These are phyloP conservation scores for Trichomalopsis sarcophagae DNA, from an alignment of 1,140 invertebrate species.

Conservation along the genomic window DNA sequence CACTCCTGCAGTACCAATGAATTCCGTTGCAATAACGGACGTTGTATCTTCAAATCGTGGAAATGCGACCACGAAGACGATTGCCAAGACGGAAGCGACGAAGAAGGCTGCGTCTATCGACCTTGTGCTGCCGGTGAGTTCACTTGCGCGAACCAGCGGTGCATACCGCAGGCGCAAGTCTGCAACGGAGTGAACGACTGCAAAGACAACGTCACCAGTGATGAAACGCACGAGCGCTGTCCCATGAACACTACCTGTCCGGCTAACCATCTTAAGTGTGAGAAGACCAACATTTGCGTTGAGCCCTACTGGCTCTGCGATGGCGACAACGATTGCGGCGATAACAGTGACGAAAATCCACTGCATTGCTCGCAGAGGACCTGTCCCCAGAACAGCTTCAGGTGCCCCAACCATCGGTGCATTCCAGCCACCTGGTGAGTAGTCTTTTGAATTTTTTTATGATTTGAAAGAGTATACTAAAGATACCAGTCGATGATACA, in stretches of 20 bases:
- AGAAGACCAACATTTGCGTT: conserved; percentile 95
- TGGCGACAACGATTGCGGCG: conserved; percentile 96
- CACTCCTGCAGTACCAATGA: conserved; percentile 95
- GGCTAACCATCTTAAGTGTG: conserved; percentile 90
- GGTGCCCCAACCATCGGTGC: conserved; percentile 90
- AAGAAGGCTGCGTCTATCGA: conserved; percentile 92
- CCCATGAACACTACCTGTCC: conserved; percentile 91
- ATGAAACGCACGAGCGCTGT: conserved; percentile 91
- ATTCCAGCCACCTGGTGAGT: conserved; percentile 93
- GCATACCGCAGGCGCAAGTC: conserved; percentile 90
- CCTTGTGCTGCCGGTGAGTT: conserved; percentile 94
- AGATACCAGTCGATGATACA: not conserved
- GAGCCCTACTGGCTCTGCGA: conserved; percentile 97
- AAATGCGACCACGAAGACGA: conserved; percentile 97
- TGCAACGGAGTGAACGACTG: conserved; percentile 97
- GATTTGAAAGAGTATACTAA: not conserved
- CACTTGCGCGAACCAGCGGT: conserved; percentile 93
- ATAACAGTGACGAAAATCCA: conserved; percentile 95
- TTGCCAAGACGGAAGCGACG: conserved; percentile 94
- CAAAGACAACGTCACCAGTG: conserved; percentile 93
- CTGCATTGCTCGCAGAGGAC: conserved; percentile 90
- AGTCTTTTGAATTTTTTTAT: not conserved
- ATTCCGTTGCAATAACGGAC: conserved; percentile 94
- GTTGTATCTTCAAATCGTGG: conserved; percentile 97
- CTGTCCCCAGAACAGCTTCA: conserved; percentile 93